Evolutionary conservation across 2,888 invertebrate genomes (phyloP).

Genomic region (Nipponacmea schrenckii): DNA sequence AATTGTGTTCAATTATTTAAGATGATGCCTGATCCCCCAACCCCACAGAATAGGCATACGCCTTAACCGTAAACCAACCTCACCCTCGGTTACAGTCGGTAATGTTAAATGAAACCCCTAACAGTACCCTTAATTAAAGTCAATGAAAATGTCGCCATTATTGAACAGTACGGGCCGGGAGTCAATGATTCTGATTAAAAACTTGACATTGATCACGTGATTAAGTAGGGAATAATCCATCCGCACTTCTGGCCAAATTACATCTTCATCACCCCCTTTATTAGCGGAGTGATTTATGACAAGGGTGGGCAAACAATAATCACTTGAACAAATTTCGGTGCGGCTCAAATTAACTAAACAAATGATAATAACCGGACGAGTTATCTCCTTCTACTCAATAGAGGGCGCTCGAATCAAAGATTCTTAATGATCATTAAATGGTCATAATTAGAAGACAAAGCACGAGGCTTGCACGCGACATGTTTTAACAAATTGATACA

Average conservation of each 20-base stretch:
- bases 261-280: background rate
- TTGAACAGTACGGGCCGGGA: too few relatives aligned
- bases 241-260: background rate
- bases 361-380: background rate
- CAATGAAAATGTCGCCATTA: too few relatives aligned
- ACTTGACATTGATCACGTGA: background rate
- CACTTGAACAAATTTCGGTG: background rate
- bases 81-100: too few relatives aligned
- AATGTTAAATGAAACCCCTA: too few relatives aligned
- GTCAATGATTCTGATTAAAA: too few relatives aligned
- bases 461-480: background rate
- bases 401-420: background rate
- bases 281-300: background rate
- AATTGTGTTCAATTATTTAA: too few relatives aligned
- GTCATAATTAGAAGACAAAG: slow-evolving; percentile 1
- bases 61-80: too few relatives aligned
- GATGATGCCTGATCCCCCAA: too few relatives aligned
- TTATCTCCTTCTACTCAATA: background rate
- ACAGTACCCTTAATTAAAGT: too few relatives aligned
- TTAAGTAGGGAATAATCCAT: background rate
- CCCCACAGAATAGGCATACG: too few relatives aligned
- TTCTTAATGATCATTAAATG: background rate
- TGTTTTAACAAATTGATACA: background rate
- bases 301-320: background rate
- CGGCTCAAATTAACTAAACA: background rate